These are phyloP conservation scores for Polia nebulosa DNA, from an alignment of 2,888 invertebrate species.

Conservation along the genomic window DNA sequence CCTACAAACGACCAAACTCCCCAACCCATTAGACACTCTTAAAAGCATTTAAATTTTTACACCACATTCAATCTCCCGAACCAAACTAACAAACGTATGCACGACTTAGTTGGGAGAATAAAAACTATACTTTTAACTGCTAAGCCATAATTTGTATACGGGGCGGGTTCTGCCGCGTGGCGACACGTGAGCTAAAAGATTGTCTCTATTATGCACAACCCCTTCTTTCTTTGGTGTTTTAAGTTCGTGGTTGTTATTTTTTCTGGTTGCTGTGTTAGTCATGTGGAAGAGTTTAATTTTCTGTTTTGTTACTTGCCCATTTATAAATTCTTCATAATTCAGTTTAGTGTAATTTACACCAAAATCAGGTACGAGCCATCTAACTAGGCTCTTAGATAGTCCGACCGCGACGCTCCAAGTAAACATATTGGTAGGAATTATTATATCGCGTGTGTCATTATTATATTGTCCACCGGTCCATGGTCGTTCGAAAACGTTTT, in stretches of 20 bases:
- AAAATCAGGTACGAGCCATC: too few species aligned
- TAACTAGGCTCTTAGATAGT: too few species aligned
- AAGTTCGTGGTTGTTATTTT: slow-evolving; percentile 35
- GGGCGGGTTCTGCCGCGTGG: slow-evolving; percentile 81
- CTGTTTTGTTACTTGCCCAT: neutral
- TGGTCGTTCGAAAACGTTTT: too few species aligned
- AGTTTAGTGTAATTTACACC: too few species aligned
- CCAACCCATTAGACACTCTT: slow-evolving; percentile 35
- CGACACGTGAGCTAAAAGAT: slow-evolving; percentile 79
- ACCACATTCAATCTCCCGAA: slow-evolving; percentile 68
- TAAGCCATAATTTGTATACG: slow-evolving; percentile 90
- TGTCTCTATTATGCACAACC: slow-evolving; percentile 70
- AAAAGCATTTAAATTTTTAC: slow-evolving; percentile 74
- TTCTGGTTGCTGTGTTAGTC: slow-evolving; percentile 25
- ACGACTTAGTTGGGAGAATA: slow-evolving; percentile 80
- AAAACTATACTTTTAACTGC: slow-evolving; percentile 77
- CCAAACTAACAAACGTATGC: slow-evolving; percentile 89
- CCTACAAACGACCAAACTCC: slow-evolving; percentile 19
- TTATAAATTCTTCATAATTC: neutral
- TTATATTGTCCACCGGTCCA: too few species aligned
- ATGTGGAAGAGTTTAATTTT: slow-evolving; percentile 33
- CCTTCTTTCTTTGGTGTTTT: slow-evolving; percentile 62
- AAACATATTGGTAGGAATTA: too few species aligned
- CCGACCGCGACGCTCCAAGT: too few species aligned
- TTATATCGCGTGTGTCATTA: too few species aligned